A percentile compares a stretch with the other conserved stretches of the same genome.
These are phyloP conservation scores for Epirrita christyi DNA, from an alignment of 2,888 invertebrate species.

Conservation along the genomic window DNA sequence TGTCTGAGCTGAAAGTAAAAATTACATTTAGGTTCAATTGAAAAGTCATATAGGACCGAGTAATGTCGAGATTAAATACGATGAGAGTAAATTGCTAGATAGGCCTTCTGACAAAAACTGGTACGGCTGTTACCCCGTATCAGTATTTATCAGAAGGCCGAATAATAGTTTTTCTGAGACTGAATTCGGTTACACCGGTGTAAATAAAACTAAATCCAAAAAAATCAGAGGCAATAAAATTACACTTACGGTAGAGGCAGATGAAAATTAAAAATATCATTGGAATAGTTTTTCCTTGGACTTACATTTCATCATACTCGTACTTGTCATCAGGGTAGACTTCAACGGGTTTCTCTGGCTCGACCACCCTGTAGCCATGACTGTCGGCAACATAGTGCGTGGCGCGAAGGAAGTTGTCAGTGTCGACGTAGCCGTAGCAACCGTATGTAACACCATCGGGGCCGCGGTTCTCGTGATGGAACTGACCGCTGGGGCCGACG, in stretches of 20 bases:
- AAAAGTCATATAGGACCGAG: no score
- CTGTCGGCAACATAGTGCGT: constrained; percentile 92
- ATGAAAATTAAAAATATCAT: not conserved
- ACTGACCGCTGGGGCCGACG: constrained; percentile 90
- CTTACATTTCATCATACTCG: constrained; percentile 76
- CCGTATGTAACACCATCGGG: constrained; percentile 92
- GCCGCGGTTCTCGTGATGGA: constrained; percentile 91
- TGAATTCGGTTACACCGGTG: no score
- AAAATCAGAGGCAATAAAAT: not conserved
- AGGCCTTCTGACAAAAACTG: no score
- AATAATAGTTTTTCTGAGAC: no score
- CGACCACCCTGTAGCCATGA: constrained; percentile 90
- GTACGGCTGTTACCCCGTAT: no score
- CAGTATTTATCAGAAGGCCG: no score
- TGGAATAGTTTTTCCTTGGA: constrained; percentile 10
- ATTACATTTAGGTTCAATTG: not conserved
- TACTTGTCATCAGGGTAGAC: constrained; percentile 83
- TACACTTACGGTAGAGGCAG: not conserved
- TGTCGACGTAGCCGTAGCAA: constrained; percentile 91
- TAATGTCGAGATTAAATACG: no score
- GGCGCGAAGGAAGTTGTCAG: constrained; percentile 86
- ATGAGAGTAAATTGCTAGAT: no score
- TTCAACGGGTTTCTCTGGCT: constrained; percentile 88
- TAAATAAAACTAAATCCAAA: no score
- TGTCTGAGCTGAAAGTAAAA: constrained; percentile 45